Evolutionary conservation across 2,113 vertebrate genomes (phyloP).

Genomic region (Antechinus flavipes): DNA sequence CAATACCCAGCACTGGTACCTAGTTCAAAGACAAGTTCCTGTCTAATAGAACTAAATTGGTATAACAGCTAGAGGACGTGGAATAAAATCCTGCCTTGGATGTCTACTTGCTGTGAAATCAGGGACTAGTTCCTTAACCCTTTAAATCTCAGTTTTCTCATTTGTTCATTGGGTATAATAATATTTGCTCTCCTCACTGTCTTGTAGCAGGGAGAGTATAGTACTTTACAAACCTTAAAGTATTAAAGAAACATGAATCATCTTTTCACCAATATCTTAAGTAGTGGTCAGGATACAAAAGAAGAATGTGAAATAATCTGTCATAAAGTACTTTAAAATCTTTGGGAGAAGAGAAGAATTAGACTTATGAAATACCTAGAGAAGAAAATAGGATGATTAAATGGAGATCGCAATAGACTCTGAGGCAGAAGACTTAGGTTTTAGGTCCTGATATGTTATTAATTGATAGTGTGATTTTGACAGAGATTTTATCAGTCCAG

Average conservation of each 20-base stretch:
- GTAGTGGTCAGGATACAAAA: neutral
- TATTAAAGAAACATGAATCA: neutral
- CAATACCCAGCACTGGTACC: neutral
- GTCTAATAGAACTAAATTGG: neutral
- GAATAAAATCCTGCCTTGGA: neutral
- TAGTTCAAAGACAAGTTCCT: neutral
- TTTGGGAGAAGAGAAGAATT: neutral
- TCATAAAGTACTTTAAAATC: neutral
- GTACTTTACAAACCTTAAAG: neutral
- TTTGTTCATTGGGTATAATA: neutral
- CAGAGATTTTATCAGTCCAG: neutral
- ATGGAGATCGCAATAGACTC: neutral
- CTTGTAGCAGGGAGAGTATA: neutral
- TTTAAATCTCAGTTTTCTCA: neutral
- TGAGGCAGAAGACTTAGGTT: neutral
- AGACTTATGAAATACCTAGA: neutral
- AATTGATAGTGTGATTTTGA: neutral
- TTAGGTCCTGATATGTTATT: neutral
- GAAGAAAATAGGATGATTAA: neutral
- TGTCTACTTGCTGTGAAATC: neutral
- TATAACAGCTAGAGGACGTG: neutral
- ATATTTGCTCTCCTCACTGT: neutral
- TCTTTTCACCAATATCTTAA: neutral
- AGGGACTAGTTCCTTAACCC: neutral
- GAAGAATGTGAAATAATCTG: neutral